Base-by-base conservation (phyloP, 2,888 invertebrate species). In the Scaptomyza reducta region DNA sequence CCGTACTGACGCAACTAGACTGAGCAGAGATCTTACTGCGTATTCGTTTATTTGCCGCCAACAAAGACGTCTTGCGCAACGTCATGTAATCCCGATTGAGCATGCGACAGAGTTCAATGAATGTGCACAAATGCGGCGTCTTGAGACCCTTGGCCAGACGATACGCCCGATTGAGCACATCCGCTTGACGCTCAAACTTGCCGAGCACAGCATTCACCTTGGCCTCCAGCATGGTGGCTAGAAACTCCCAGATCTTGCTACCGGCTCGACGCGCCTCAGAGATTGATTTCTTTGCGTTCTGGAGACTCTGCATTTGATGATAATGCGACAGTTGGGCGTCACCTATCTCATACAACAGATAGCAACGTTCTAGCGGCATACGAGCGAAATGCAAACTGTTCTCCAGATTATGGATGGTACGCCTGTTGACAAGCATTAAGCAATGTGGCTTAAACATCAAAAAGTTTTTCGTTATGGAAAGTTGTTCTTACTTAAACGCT, bases 181-280 rank as follows among this genome's bases (percentile, higher is more conserved):
- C 89, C n/a, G 80, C 78, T 54, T 85, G 83, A 1, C 87, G 88
- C 51, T 90, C 90, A 18, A 85, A 81, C 58, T 90, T 90, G 44
- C 86, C 86, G 3, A 90, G 78, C 1, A 88, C 73, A 0, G 90
- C 89, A 58, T 90, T 87, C 3, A 90, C 81, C 50, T 90, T 90
- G 27, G 87, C 87, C 56, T 85, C 74, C 10, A 88, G 13, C 78
- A 90, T 79, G 2, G 80, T 74, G 46, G 87, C 78, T 0, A 90
- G 68, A 14, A 90, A 89, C 22, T 80, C 74, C 90, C 90, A 90
- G 11, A 90, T 74, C 4, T 71, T 66, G 25, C 89, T 90, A 16
- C 88, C 89, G 63, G 86, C 89, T 2, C 35, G 62, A 42, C 66
- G 77, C 0, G 88, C 77, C 75, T 88, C 90, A 0, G 64, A 65